These are phyloP conservation scores for Mormyrus iriodes DNA, from an alignment of 2,113 vertebrate genomes.

Conservation along the genomic window DNA sequence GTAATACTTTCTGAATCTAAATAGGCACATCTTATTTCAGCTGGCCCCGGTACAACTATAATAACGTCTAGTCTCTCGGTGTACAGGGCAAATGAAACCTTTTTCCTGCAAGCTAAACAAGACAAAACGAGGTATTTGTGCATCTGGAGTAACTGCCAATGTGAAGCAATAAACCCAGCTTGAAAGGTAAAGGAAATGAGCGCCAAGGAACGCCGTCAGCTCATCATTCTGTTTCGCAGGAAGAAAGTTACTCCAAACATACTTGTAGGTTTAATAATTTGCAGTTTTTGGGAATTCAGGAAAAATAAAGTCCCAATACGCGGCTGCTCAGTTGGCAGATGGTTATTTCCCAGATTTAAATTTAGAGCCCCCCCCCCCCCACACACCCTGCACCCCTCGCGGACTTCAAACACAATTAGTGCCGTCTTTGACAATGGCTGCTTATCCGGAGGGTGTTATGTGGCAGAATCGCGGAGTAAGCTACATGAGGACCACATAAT, in stretches of 20 bases:
- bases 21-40: slow-evolving; percentile 7
- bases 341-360: background rate
- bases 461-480: background rate
- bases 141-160: background rate
- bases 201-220: background rate
- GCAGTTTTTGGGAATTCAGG: background rate
- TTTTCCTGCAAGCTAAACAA: background rate
- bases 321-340: background rate
- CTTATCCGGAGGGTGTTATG: background rate
- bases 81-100: background rate
- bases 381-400: background rate
- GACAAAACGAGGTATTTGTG: background rate
- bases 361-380: background rate
- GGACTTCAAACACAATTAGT: slow-evolving; percentile 5
- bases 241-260: background rate
- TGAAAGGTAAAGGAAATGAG: background rate
- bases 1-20: slow-evolving; percentile 4
- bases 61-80: background rate
- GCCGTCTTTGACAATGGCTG: background rate
- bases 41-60: background rate
- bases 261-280: background rate
- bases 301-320: background rate
- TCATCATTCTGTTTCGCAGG: background rate
- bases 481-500: background rate
- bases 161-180: background rate